Evolutionary conservation across 2,888 invertebrate species (phyloP).

Genomic region (Caenorhabditis sp.): DNA sequence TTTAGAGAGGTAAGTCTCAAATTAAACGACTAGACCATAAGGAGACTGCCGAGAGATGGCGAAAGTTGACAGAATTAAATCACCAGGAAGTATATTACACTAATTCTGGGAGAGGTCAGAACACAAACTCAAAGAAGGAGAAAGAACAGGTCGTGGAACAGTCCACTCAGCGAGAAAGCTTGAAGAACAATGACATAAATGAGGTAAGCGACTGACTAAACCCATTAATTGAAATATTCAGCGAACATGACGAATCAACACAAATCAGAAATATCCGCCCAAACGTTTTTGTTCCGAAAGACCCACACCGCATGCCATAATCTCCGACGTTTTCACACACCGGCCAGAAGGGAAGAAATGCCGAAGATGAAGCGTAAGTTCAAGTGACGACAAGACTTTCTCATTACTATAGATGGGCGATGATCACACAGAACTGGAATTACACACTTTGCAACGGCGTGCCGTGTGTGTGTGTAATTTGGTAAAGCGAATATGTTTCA

Average conservation of each 20-base stretch:
- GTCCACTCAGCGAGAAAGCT: background rate
- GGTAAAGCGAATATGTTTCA: constrained; percentile 56
- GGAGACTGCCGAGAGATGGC: background rate
- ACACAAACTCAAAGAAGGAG: background rate
- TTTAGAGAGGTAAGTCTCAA: background rate
- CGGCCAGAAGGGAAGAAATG: constrained; percentile 25
- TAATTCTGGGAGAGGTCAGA: too few species aligned
- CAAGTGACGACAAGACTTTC: constrained; percentile 44
- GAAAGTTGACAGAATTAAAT: background rate
- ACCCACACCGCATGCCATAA: constrained; percentile 14
- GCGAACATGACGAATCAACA: constrained; percentile 29
- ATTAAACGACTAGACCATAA: background rate
- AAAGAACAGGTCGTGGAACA: constrained; percentile 2
- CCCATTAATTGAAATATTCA: constrained; percentile 27
- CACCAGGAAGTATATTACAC: too few species aligned
- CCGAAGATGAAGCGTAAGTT: constrained; percentile 49
- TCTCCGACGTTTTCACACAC: constrained; percentile 32
- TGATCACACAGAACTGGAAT: constrained; percentile 52
- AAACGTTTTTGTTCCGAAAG: constrained; percentile 16
- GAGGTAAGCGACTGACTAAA: background rate
- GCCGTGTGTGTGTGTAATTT: constrained; percentile 53
- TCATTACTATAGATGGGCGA: constrained; percentile 51
- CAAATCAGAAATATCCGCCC: constrained; percentile 27
- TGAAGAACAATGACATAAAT: constrained; percentile 12
- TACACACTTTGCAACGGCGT: constrained; percentile 49